These are phyloP conservation scores for Erpetoichthys calabaricus DNA, from an alignment of 2,797 vertebrate genomes.

Conservation along the genomic window DNA sequence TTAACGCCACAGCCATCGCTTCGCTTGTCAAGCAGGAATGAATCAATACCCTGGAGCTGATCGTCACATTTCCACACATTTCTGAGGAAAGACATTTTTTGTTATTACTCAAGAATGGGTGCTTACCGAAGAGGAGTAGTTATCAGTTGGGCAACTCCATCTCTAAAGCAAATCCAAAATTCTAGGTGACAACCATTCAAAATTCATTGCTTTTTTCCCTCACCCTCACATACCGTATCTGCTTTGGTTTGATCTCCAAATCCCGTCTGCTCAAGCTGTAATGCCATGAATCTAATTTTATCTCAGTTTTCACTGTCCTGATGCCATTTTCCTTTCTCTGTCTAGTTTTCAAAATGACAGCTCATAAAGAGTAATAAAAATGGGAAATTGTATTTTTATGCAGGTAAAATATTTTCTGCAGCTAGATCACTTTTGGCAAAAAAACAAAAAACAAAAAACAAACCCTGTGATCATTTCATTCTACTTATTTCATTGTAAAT, in stretches of 20 bases:
- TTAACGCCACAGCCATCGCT: constrained; percentile 64
- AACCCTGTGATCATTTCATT: too few species aligned
- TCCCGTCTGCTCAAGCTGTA: neutral
- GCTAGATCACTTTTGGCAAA: too few species aligned
- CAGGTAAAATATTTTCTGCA: too few species aligned
- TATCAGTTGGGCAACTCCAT: constrained; percentile 1
- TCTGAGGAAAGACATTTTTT: constrained; percentile 31
- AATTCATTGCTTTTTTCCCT: constrained; percentile 1
- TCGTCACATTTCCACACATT: constrained; percentile 45
- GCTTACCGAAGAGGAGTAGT: constrained; percentile 3
- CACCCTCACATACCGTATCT: too few species aligned
- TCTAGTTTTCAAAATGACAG: too few species aligned
- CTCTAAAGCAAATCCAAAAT: neutral
- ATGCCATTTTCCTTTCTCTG: neutral
- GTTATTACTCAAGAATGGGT: constrained; percentile 10
- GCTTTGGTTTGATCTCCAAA: too few species aligned
- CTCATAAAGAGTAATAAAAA: too few species aligned
- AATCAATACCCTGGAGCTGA: constrained; percentile 69
- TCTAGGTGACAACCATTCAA: neutral
- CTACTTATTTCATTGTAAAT: too few species aligned
- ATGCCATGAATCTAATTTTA: neutral
- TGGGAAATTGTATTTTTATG: too few species aligned
- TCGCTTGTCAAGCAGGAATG: constrained; percentile 71
- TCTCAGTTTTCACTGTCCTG: neutral
- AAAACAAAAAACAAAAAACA: too few species aligned